Conservation (phyloP, 2,888 invertebrate genomes). For the Papilio protenor region DNA sequence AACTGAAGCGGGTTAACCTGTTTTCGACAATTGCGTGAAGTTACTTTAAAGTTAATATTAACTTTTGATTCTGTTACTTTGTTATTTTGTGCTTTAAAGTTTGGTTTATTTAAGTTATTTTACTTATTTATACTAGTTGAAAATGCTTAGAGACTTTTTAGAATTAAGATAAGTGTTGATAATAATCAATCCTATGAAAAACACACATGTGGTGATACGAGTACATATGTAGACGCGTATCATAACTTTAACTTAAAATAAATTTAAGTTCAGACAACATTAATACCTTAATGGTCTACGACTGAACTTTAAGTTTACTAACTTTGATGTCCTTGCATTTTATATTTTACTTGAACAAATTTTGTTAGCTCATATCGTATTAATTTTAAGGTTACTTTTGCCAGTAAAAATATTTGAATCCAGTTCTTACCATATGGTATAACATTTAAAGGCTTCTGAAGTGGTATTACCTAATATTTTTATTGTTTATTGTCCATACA, state of each 20-base stretch:
- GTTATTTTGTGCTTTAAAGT: neutral
- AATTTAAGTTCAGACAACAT: neutral
- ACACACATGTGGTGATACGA: no score
- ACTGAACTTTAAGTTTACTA: neutral
- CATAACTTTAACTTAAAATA: neutral
- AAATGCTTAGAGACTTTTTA: no score
- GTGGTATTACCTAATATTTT: neutral
- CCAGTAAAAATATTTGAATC: neutral
- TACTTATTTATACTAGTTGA: neutral
- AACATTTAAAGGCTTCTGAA: no score
- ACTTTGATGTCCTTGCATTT: neutral
- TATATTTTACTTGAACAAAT: neutral
- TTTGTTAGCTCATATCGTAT: neutral
- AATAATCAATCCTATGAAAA: no score
- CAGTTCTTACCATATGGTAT: no score
- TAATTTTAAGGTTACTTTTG: neutral
- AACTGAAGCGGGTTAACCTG: constrained; percentile 51
- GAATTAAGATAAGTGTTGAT: no score
- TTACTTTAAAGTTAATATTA: constrained; percentile 12
- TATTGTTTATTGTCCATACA: neutral
- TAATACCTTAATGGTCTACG: neutral
- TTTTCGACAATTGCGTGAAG: constrained; percentile 41
- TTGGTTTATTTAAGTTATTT: neutral
- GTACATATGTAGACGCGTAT: neutral
- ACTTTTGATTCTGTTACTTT: neutral